These are phyloP conservation scores for Stichopus horrens DNA, from an alignment of 53 echinoderm and acorn worm genomes.

Conservation along the genomic window DNA sequence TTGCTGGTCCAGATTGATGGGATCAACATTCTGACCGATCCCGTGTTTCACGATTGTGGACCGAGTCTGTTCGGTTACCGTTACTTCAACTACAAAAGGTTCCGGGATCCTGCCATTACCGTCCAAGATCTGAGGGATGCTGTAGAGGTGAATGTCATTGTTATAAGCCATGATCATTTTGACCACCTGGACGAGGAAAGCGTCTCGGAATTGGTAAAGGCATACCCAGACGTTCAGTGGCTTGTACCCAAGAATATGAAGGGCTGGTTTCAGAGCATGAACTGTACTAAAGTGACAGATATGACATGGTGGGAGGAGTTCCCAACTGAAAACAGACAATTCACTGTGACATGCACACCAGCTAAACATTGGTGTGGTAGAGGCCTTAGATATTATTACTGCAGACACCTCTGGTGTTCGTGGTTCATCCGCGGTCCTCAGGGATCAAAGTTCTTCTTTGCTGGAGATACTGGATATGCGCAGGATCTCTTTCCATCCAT, in stretches of 20 bases:
- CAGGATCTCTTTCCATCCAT: not conserved
- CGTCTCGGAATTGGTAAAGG: slow-evolving; percentile 56
- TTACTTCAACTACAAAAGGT: slow-evolving; percentile 69
- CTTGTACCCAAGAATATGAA: slow-evolving; percentile 79
- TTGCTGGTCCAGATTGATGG: slow-evolving; percentile 91
- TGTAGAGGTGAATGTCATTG: slow-evolving; percentile 57
- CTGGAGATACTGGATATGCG: slow-evolving; percentile 88
- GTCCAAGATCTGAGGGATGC: slow-evolving; percentile 63
- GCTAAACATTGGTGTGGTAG: slow-evolving; percentile 82
- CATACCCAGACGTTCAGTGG: slow-evolving; percentile 76
- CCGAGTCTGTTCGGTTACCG: slow-evolving; percentile 50
- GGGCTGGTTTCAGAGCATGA: slow-evolving; percentile 72
- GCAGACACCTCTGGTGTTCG: slow-evolving; percentile 83
- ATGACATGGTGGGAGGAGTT: slow-evolving; percentile 97
- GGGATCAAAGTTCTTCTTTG: slow-evolving; percentile 87
- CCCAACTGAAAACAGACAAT: not conserved
- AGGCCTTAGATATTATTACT: slow-evolving; percentile 29
- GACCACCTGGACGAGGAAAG: slow-evolving; percentile 86
- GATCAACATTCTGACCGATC: slow-evolving; percentile 83
- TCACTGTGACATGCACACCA: slow-evolving; percentile 82
- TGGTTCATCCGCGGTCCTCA: slow-evolving; percentile 87
- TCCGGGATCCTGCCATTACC: slow-evolving; percentile 66
- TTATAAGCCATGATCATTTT: slow-evolving; percentile 91
- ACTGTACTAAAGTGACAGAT: slow-evolving; percentile 78
- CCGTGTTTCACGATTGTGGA: slow-evolving; percentile 83